Percentiles rank a stretch among this genome's conserved stretches.
Conservation (phyloP, 2,113 vertebrate genomes). For the Mustelus asterias region DNA sequence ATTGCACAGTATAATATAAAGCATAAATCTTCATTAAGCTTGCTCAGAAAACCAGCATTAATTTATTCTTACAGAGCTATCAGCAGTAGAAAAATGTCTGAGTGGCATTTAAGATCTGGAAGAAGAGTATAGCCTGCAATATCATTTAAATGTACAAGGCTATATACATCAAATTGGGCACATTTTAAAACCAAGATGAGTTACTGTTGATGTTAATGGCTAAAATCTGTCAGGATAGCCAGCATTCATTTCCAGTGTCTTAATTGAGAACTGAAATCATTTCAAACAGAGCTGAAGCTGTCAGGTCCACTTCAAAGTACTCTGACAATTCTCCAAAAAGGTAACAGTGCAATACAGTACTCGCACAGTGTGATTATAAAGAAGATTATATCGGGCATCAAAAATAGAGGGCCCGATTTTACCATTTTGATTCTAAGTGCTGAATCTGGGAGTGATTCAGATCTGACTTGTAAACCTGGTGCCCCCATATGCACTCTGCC, state of each 20-base stretch:
- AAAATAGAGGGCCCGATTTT: not conserved
- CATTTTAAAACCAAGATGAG: not conserved
- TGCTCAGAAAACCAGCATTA: not conserved
- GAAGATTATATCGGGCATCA: not conserved
- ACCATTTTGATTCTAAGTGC: too few species aligned
- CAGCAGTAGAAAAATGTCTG: not conserved
- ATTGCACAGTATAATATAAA: not conserved
- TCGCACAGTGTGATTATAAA: not conserved
- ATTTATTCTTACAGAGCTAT: not conserved
- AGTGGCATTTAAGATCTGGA: not conserved
- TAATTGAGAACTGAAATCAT: not conserved
- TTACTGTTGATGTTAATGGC: not conserved
- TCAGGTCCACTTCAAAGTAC: not conserved
- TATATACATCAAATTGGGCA: not conserved
- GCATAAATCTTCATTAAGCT: constrained; percentile 22
- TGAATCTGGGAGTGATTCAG: too few species aligned
- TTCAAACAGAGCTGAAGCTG: not conserved
- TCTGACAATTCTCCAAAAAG: not conserved
- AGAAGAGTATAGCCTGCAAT: not conserved
- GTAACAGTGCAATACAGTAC: not conserved
- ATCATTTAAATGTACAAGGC: not conserved
- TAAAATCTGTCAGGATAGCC: not conserved
- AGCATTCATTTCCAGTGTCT: not conserved
- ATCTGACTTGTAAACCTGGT: too few species aligned
- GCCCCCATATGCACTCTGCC: too few species aligned